Conservation (phyloP, 2,888 invertebrate species). For the Ypsolopha sequella region DNA sequence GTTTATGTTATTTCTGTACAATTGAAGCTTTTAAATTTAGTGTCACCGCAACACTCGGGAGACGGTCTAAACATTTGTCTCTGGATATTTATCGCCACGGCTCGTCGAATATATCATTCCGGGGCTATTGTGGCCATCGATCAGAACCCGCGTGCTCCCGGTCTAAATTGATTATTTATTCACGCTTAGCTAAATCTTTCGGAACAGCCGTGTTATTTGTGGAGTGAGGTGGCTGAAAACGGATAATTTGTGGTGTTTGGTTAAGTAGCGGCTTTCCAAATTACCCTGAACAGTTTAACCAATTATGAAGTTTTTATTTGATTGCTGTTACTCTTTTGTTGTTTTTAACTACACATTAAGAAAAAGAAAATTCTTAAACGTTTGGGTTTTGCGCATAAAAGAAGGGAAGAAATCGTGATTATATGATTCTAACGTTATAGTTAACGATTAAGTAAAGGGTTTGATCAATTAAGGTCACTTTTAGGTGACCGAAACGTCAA, state of each 20-base stretch:
- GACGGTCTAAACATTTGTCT: slow-evolving; percentile 67
- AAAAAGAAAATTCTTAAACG: no score
- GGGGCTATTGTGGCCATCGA: slow-evolving; percentile 65
- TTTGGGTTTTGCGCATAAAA: no score
- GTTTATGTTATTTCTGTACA: slow-evolving; percentile 69
- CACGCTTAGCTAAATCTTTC: slow-evolving; percentile 61
- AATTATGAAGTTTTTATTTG: no score
- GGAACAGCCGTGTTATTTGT: slow-evolving; percentile 53
- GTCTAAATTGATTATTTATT: slow-evolving; percentile 66
- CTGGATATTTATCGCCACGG: slow-evolving; percentile 63
- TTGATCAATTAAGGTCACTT: no score
- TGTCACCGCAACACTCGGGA: slow-evolving; percentile 66
- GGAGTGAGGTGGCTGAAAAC: slow-evolving; percentile 50
- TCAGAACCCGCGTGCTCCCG: slow-evolving; percentile 56
- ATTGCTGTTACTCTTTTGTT: no score
- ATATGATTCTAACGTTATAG: no score
- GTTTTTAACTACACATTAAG: no score
- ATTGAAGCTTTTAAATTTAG: slow-evolving; percentile 70
- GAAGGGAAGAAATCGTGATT: no score
- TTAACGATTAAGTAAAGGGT: no score
- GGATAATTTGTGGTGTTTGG: slow-evolving; percentile 32
- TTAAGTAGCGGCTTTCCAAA: neutral
- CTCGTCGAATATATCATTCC: slow-evolving; percentile 64
- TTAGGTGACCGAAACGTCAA: no score
- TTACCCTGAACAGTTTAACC: no score